A percentile compares a stretch with the other conserved stretches of the same genome.
Evolutionary conservation across 1,140 invertebrate species (phyloP).

Genomic region (Drosophila lowei): DNA sequence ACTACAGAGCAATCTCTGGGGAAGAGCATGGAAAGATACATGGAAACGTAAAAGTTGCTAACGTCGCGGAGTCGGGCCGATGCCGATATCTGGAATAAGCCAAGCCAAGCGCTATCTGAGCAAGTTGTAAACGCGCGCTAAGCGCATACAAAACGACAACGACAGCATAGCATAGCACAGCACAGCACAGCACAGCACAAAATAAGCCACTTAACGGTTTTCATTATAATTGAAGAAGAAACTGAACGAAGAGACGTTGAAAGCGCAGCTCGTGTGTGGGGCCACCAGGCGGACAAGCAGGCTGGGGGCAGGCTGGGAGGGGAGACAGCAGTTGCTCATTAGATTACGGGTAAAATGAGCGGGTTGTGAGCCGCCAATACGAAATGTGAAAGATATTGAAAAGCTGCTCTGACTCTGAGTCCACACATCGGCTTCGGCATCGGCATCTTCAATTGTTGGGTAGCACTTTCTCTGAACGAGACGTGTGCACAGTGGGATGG

Average conservation of each 20-base stretch:
- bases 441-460: constrained; percentile 50
- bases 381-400: constrained; percentile 72
- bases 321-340: constrained; percentile 52
- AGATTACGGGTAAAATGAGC: constrained; percentile 63
- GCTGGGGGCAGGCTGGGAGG: not conserved
- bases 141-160: constrained; percentile 57
- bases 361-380: constrained; percentile 40
- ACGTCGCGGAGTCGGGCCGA: constrained; percentile 8
- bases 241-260: constrained; percentile 36
- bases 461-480: constrained; percentile 65
- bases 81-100: constrained; percentile 58
- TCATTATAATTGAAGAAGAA: constrained; percentile 75
- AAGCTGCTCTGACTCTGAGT: constrained; percentile 18
- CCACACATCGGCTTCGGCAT: not conserved
- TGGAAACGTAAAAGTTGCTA: constrained; percentile 17
- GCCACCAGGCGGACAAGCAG: not conserved
- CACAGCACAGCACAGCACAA: constrained; percentile 28
- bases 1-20: constrained; percentile 31
- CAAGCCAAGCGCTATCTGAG: constrained; percentile 20
- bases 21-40: constrained; percentile 12
- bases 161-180: constrained; percentile 1
- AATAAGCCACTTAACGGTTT: constrained; percentile 79
- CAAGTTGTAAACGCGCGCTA: constrained; percentile 51
- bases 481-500: constrained; percentile 46
- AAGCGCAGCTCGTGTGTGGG: constrained; percentile 20